These are phyloP conservation scores for Liparis tanakae DNA, from an alignment of 2,797 vertebrate species.

Conservation along the genomic window DNA sequence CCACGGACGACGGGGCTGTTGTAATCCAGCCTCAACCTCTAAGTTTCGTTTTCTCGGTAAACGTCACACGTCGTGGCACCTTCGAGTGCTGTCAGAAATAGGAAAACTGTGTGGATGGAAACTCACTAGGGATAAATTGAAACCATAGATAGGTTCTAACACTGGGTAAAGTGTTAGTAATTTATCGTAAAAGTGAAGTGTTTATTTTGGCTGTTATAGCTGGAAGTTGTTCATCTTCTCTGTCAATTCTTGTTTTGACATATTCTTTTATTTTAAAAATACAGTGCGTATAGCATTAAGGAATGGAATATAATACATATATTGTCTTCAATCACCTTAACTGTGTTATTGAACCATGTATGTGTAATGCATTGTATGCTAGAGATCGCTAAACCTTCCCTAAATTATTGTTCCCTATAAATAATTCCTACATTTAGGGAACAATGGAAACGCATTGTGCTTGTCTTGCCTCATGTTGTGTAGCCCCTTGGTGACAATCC, in stretches of 20 bases:
- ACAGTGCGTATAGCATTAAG: not conserved
- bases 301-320: not conserved
- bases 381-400: too few relatives aligned
- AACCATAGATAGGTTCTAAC: not conserved
- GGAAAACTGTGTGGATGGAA: too few relatives aligned
- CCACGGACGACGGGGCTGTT: not conserved
- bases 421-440: not conserved
- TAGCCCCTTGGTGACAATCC: too few relatives aligned
- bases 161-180: fast-evolving
- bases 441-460: not conserved
- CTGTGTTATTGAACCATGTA: not conserved
- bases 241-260: not conserved
- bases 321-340: not conserved
- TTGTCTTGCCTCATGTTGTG: too few relatives aligned
- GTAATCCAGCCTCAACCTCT: fast-evolving
- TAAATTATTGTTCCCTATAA: not conserved
- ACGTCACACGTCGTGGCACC: slow-evolving; percentile 34
- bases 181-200: not conserved
- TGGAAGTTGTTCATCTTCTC: not conserved
- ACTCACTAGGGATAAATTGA: not conserved
- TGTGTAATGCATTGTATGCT: not conserved
- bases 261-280: not conserved
- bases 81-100: not conserved
- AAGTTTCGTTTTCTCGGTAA: slow-evolving; percentile 60
- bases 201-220: not conserved